Conservation (phyloP, 2,888 invertebrate genomes). For the Cephus pygmeus region DNA sequence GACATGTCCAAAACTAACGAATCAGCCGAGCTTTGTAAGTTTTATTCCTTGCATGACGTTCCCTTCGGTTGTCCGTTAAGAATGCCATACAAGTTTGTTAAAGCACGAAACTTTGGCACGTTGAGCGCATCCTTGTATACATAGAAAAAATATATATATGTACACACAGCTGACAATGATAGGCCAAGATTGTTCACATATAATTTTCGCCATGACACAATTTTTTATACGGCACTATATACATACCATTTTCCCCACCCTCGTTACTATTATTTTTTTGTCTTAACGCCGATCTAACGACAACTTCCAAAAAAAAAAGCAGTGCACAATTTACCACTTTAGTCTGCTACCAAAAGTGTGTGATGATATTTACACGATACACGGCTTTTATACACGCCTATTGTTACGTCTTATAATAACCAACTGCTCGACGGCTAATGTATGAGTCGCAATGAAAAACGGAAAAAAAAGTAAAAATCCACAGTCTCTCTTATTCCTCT, state of each 20-base stretch:
- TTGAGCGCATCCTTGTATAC: background rate
- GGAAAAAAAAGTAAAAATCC: too few relatives aligned
- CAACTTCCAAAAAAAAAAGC: background rate
- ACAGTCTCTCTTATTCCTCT: too few relatives aligned
- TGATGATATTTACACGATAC: conserved; percentile 23
- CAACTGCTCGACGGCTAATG: background rate
- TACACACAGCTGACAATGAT: background rate
- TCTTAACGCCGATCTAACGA: background rate
- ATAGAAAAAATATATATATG: conserved; percentile 12
- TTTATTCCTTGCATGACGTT: conserved; percentile 31
- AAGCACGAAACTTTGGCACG: conserved; percentile 7
- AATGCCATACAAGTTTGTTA: background rate
- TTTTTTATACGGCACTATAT: background rate
- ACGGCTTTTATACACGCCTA: conserved; percentile 15
- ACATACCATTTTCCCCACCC: background rate
- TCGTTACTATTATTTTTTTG: too few relatives aligned
- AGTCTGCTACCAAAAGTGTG: conserved; percentile 52
- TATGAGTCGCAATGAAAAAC: background rate
- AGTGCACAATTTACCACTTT: conserved; percentile 54
- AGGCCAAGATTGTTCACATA: background rate
- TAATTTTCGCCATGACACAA: background rate
- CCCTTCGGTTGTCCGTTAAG: background rate
- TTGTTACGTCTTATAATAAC: background rate
- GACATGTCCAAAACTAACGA: conserved; percentile 12
- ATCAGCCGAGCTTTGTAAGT: conserved; percentile 33